These are phyloP conservation scores for Diadema setosum DNA, from an alignment of 35 echinoderm and acorn worm species.

Conservation along the genomic window DNA sequence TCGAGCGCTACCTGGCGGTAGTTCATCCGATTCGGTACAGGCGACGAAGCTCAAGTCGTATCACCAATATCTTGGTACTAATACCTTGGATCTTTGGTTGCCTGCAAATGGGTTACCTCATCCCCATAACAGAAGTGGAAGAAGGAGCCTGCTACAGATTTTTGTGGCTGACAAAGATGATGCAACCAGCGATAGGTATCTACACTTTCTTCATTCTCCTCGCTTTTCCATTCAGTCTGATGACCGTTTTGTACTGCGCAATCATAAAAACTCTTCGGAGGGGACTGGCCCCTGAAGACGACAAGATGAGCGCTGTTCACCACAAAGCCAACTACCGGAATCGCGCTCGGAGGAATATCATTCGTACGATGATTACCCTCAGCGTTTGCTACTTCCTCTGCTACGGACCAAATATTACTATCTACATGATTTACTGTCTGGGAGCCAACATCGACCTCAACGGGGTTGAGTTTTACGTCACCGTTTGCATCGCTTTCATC, in stretches of 20 bases:
- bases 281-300: neutral
- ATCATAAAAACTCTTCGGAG: neutral
- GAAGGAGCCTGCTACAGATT: neutral
- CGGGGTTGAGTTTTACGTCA: neutral
- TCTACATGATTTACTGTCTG: conserved; percentile 26
- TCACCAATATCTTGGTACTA: neutral
- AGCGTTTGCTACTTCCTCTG: conserved; percentile 4
- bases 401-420: conserved; percentile 41
- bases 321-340: neutral
- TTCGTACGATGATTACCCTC: conserved; percentile 6
- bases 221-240: neutral
- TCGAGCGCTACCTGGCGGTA: conserved; percentile 37
- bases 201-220: neutral
- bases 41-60: neutral
- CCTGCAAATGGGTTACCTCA: neutral
- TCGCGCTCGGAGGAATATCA: conserved; percentile 30
- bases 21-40: conserved; percentile 10
- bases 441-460: neutral
- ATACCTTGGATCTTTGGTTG: neutral
- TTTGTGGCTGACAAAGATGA: neutral
- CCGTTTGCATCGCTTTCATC: conserved; percentile 12
- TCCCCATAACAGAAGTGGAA: neutral
- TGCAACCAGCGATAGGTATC: neutral
- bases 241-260: neutral
- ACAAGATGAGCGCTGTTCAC: no score